Evolutionary conservation across 2,113 vertebrate species (phyloP).

Genomic region (Mesembrinibis cayennensis): DNA sequence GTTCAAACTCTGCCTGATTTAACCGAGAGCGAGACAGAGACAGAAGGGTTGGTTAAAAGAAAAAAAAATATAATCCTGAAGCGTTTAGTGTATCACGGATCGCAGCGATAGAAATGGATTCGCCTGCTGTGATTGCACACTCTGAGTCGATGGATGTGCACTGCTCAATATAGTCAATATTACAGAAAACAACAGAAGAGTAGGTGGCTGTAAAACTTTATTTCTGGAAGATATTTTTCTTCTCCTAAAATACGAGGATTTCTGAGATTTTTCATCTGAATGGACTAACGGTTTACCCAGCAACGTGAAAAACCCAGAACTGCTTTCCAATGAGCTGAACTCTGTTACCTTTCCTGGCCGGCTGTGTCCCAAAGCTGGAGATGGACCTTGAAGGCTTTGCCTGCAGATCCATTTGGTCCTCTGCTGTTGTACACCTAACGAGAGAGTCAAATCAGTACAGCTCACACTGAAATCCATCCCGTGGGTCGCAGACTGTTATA

Average conservation of each 20-base stretch:
- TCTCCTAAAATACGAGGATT: not conserved
- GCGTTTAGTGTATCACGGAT: not conserved
- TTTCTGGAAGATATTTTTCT: not conserved
- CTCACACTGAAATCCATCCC: not conserved
- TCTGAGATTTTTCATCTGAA: not conserved
- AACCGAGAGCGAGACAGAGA: not conserved
- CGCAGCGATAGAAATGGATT: not conserved
- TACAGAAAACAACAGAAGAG: not conserved
- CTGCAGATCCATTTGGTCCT: constrained; percentile 83
- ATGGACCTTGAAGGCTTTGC: constrained; percentile 92
- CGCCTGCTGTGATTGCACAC: not conserved
- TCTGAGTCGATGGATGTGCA: not conserved
- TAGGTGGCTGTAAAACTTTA: not conserved
- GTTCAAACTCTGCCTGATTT: not conserved
- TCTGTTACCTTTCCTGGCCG: constrained; percentile 89
- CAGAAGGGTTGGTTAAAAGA: not conserved
- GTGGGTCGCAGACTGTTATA: accelerated
- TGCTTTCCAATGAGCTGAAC: not conserved
- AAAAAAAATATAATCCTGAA: not conserved
- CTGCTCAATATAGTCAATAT: too few species aligned
- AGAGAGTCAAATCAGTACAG: not conserved
- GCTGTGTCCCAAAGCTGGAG: constrained; percentile 98
- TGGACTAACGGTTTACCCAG: not conserved
- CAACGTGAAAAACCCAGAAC: not conserved
- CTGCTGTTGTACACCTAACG: constrained; percentile 85